Evolutionary conservation across 1,140 invertebrate genomes (phyloP), one percentile per base, ranked within the genome.

Genomic region (Bathynomus jamesi): DNA sequence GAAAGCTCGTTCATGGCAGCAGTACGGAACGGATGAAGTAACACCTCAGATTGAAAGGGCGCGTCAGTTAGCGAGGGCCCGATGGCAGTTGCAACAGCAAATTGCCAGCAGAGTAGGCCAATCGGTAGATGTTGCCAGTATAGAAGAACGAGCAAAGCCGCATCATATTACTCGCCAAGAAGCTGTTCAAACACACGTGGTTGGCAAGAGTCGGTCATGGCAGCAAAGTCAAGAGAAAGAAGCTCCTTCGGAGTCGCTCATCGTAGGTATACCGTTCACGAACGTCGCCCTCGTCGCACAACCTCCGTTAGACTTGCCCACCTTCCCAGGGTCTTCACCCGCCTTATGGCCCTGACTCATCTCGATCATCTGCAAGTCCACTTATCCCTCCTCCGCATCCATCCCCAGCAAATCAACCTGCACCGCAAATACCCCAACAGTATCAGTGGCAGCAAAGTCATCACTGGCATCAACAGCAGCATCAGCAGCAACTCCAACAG

Each of bases 171-270:
- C 60, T 1, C 69, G 69, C 0, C 60, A 62, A 11, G 61, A 63
- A 40, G 61, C 61, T 31, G 17, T 63, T 27, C 69, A 61, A 8
- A 29, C 69, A 5, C 69, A 62, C 25, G 62, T 63, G 25, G 40
- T 70, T 25, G 31, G 29, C n/a, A 70, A 70, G 29, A 70, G 69
- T 64, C 62, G 69, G 8, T 70, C 69, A n/a, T 70, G 69, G 69
- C 40, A 53, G 40, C 69, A 70, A 27, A 70, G 61, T 17, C 69
- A 70, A 17, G 69, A 70, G 21, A 28, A 61, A 24, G 69, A 70
- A 30, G 61, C 69, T 4, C 13, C 61, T 32, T 62, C 60, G 7
- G 69, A 65, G 32, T 29, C 69, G 0, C 62, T 70, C 25, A 40
- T 11, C 61, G 69, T 7, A 70, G 61, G 4, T 70, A 70, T 24